A percentile compares a stretch with the other conserved stretches of the same genome.
Evolutionary conservation across 1,140 invertebrate genomes (phyloP).

Genomic region (Pseudachorutes palmiensis): DNA sequence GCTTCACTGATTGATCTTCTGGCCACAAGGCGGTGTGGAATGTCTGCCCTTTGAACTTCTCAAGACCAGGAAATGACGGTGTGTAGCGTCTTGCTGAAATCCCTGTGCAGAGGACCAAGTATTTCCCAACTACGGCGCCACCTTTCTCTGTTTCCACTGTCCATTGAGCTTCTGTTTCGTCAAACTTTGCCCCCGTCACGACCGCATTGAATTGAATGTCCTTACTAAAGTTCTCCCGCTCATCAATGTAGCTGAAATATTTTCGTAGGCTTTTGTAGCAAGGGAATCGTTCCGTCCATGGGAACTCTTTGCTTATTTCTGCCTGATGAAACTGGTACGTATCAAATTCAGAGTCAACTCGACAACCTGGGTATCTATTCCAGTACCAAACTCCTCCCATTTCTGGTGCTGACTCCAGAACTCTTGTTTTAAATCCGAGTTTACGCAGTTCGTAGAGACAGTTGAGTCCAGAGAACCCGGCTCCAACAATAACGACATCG

Average conservation of each 20-base stretch:
- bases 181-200: constrained; percentile 3
- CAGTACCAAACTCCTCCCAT: constrained; percentile 14
- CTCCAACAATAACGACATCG: too few relatives aligned
- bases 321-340: constrained; percentile 10
- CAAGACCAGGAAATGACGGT: constrained; percentile 5
- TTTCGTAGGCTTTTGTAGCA: neutral
- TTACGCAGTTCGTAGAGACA: too few relatives aligned
- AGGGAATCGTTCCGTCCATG: constrained; percentile 9
- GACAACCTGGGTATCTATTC: constrained; percentile 16
- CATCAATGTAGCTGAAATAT: constrained; percentile 3
- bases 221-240: neutral
- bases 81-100: too few relatives aligned
- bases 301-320: constrained; percentile 12
- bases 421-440: neutral
- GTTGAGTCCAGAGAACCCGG: too few relatives aligned
- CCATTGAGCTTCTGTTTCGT: too few relatives aligned
- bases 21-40: constrained; percentile 12
- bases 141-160: too few relatives aligned
- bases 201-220: constrained; percentile 2
- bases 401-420: neutral
- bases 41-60: constrained; percentile 3
- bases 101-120: too few relatives aligned
- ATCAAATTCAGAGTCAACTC: neutral
- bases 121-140: too few relatives aligned
- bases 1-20: neutral